Percentiles rank a stretch among this genome's conserved stretches.
Conservation (phyloP, 2,888 invertebrate species). For the Hypercompe scribonia region DNA sequence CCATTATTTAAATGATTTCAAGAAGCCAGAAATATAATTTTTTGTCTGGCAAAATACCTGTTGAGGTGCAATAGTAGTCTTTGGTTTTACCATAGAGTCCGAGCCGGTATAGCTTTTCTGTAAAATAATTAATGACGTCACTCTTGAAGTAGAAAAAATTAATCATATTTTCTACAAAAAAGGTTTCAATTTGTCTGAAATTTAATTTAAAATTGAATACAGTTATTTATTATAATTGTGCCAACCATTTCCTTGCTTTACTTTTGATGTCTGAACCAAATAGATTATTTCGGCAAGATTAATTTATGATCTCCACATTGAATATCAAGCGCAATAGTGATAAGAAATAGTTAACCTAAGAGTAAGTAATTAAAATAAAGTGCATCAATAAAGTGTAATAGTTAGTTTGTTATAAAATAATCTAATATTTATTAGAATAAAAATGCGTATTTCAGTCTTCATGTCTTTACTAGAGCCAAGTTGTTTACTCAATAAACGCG, state of each 20-base stretch:
- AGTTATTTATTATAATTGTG: neutral
- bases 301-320: conserved; percentile 27
- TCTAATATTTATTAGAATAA: neutral
- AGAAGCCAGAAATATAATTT: conserved; percentile 49
- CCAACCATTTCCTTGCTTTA: neutral
- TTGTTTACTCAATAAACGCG: conserved; percentile 26
- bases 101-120: conserved; percentile 66
- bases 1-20: conserved; percentile 44
- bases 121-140: conserved; percentile 46
- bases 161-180: neutral
- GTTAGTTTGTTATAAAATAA: neutral
- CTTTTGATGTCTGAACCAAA: neutral
- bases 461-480: conserved; percentile 25
- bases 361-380: neutral
- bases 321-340: conserved; percentile 41
- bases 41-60: conserved; percentile 53
- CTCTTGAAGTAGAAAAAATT: neutral
- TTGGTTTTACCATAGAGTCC: conserved; percentile 61
- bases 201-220: no score
- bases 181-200: no score
- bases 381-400: neutral
- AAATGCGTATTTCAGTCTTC: conserved; percentile 9
- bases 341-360: neutral
- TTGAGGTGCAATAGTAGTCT: conserved; percentile 49
- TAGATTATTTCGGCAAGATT: conserved; percentile 12